These are phyloP conservation scores for Echiichthys vipera DNA, from an alignment of 2,797 vertebrate genomes.

Conservation along the genomic window DNA sequence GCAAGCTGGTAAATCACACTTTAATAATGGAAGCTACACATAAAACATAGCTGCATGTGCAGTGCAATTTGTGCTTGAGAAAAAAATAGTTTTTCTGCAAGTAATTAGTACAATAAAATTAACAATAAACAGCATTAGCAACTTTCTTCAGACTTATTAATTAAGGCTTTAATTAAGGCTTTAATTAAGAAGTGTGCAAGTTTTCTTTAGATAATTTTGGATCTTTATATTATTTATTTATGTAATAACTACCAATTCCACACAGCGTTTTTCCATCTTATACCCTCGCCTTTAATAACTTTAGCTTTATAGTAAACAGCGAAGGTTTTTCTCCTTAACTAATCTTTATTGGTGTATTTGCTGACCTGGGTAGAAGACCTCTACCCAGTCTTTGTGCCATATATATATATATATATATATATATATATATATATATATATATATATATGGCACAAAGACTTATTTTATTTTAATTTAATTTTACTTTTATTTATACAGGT, in stretches of 20 bases:
- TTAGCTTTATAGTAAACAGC: background rate
- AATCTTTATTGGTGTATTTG: background rate
- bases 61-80: background rate
- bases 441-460: no score
- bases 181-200: no score
- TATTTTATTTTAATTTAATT: no score
- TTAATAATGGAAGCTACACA: background rate
- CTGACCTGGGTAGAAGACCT: background rate
- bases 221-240: background rate
- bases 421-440: no score
- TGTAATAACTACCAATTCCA: background rate
- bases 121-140: background rate
- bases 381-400: background rate
- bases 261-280: background rate
- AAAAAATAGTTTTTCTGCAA: background rate
- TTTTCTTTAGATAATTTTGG: background rate
- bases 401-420: no score
- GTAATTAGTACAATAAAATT: background rate
- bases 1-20: background rate
- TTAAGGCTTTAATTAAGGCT: background rate
- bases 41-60: background rate
- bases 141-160: background rate
- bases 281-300: background rate
- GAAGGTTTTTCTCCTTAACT: background rate
- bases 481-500: no score